Evolutionary conservation across 2,797 vertebrate genomes (phyloP), one percentile per base, ranked within the genome.

Genomic region (Phylloscopus collybita): DNA sequence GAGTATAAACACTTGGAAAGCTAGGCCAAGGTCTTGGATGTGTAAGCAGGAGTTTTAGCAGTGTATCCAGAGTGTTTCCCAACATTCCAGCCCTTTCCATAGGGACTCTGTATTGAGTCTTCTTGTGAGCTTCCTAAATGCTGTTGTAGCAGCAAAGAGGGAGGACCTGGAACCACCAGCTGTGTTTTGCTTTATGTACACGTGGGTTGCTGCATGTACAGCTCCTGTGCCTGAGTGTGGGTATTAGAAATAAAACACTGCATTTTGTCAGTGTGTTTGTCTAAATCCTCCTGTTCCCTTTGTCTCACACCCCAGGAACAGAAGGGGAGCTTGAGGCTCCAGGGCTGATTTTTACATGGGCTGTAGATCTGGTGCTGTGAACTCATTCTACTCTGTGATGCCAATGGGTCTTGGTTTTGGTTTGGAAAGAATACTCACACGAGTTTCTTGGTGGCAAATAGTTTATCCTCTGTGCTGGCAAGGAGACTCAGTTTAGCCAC

Each of bases 191-290:
- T 72, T 57, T 45, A 7, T 36, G 45, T 9, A 6, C 20, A 1
- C 1, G 0, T 7, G 44, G 16, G 11, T 19, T 71, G 78, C 1
- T 14, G 70, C 49, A n/a, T 5, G 23, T 44, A 10, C 13, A 40
- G 27, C 11, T 5, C 2, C 0, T 65, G 26, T 42, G 5, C 34
- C n/a, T 23, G 3, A 50, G 12, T 57, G 8, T 56, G 29, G 32
- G 30, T 50, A 29, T n/a, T 20, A 36, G 13, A 25, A 76, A 44
- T 34, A 64, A 90, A 70, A 22, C 2, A 5, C 21, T 51, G 11
- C 5, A 2, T 44, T 57, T 53, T 80, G 16, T 32, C 6, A 23
- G 10, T 5, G 17, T 25, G 17, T 36, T 72, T 71, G 32, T n/a
- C 51, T 59, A 60, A 76, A 76, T 49, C 26, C 30, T 64, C 16